Percentiles rank a stretch among this genome's conserved stretches.
These are phyloP conservation scores for Aphidius colemani DNA, from an alignment of 2,888 invertebrate species.

Conservation along the genomic window DNA sequence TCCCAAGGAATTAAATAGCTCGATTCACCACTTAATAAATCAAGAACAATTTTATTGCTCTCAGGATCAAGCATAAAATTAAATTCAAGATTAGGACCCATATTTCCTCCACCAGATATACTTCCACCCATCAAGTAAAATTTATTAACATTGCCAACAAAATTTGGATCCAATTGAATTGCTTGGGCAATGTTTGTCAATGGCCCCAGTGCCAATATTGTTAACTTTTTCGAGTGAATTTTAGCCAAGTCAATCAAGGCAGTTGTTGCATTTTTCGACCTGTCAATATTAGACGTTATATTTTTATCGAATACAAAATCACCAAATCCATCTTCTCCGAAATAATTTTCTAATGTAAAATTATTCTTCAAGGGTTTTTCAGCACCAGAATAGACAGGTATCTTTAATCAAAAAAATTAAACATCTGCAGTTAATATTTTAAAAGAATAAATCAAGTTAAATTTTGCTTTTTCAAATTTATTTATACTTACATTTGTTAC, in stretches of 20 bases:
- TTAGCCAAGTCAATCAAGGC: slow-evolving; percentile 58
- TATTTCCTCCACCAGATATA: slow-evolving; percentile 52
- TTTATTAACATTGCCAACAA: slow-evolving; percentile 46
- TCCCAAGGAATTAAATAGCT: slow-evolving; percentile 64
- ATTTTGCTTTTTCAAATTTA: too few species aligned
- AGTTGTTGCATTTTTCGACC: slow-evolving; percentile 56
- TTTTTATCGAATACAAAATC: slow-evolving; percentile 57
- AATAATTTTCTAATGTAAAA: slow-evolving; percentile 42
- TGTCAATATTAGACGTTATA: slow-evolving; percentile 48
- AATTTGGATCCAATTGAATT: slow-evolving; percentile 55
- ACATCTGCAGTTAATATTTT: too few species aligned
- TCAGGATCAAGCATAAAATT: slow-evolving; percentile 68
- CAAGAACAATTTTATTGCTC: slow-evolving; percentile 64
- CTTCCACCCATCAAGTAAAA: slow-evolving; percentile 56
- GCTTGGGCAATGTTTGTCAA: slow-evolving; percentile 65
- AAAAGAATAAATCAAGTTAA: slow-evolving; percentile 24
- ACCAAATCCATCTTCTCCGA: slow-evolving; percentile 63
- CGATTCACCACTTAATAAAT: slow-evolving; percentile 50
- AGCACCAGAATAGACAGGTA: slow-evolving; percentile 62
- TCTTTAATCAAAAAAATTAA: slow-evolving; percentile 47
- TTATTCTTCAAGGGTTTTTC: slow-evolving; percentile 45
- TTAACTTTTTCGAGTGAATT: slow-evolving; percentile 51
- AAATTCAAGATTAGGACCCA: slow-evolving; percentile 62
- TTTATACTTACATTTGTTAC: slow-evolving; percentile 49
- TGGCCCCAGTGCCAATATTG: slow-evolving; percentile 61